A percentile compares a stretch with the other conserved stretches of the same genome.
phyloP scores from a whole-genome alignment of 2,113 vertebrate species.

The Pelecanus crispus region DNA sequence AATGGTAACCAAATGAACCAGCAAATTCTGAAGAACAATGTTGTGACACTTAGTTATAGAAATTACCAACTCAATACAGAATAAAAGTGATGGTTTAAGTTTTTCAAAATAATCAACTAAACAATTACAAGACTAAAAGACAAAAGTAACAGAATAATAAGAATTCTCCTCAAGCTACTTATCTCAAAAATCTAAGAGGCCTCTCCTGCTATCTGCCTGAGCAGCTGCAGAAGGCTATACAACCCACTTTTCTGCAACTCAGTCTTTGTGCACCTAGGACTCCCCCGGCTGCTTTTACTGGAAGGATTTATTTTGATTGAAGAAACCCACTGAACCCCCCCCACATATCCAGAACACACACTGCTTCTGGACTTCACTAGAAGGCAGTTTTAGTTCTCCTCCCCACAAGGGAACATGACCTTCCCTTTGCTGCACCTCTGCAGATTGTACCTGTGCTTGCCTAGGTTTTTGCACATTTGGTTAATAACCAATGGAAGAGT shows the following conservation, averaged over 20 bases:
- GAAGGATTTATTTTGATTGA: neutral
- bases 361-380: neutral
- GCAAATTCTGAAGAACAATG: neutral
- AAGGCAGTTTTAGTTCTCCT: neutral
- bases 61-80: neutral
- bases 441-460: rapidly evolving
- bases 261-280: rapidly evolving
- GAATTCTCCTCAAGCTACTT: neutral
- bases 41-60: neutral
- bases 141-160: neutral
- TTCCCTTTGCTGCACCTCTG: neutral
- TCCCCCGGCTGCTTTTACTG: neutral
- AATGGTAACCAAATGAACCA: neutral
- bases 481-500: neutral
- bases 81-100: neutral
- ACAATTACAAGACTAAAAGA: neutral
- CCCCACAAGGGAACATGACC: neutral
- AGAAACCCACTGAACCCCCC: neutral
- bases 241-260: neutral
- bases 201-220: neutral
- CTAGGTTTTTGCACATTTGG: neutral
- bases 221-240: neutral
- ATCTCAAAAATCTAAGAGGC: neutral
- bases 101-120: neutral
- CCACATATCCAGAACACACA: neutral